These are phyloP conservation scores for Amphipyra tragopoginis DNA, from an alignment of 2,888 invertebrate species.

Conservation along the genomic window DNA sequence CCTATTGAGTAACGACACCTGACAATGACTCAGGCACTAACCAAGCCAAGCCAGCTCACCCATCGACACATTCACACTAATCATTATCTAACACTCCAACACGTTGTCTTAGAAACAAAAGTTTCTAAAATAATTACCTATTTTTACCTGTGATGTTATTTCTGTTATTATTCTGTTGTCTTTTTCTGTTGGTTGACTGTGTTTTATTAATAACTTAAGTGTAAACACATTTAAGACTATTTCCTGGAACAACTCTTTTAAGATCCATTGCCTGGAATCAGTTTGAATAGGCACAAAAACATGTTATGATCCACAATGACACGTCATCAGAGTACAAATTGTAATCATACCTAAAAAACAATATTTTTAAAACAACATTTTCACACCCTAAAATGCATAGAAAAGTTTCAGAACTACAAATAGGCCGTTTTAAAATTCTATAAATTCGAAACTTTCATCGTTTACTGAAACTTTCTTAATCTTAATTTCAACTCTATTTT, in stretches of 20 bases:
- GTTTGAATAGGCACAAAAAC: background rate
- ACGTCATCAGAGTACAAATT: too few relatives aligned
- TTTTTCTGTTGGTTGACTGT: background rate
- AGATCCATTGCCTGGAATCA: too few relatives aligned
- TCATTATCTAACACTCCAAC: conserved; percentile 34
- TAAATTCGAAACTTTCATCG: conserved; percentile 26
- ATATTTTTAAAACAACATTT: background rate
- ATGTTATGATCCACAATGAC: too few relatives aligned
- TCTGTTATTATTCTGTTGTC: background rate
- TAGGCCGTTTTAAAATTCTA: conserved; percentile 31
- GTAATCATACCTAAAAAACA: background rate
- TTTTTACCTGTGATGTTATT: conserved; percentile 3
- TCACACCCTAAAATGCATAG: conserved; percentile 9
- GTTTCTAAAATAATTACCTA: conserved; percentile 10
- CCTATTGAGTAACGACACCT: conserved; percentile 22
- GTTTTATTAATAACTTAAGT: background rate
- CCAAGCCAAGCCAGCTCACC: conserved; percentile 28
- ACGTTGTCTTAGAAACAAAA: conserved; percentile 8
- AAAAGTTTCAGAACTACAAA: conserved; percentile 8
- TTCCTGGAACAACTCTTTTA: too few relatives aligned
- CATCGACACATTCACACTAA: conserved; percentile 39
- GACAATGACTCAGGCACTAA: conserved; percentile 45
- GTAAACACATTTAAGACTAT: too few relatives aligned
- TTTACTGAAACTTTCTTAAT: background rate
- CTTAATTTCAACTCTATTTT: conserved; percentile 2